A percentile compares a stretch with the other conserved stretches of the same genome.
Conservation (phyloP, 2,888 invertebrate species). For the Nomada goodeniana region DNA sequence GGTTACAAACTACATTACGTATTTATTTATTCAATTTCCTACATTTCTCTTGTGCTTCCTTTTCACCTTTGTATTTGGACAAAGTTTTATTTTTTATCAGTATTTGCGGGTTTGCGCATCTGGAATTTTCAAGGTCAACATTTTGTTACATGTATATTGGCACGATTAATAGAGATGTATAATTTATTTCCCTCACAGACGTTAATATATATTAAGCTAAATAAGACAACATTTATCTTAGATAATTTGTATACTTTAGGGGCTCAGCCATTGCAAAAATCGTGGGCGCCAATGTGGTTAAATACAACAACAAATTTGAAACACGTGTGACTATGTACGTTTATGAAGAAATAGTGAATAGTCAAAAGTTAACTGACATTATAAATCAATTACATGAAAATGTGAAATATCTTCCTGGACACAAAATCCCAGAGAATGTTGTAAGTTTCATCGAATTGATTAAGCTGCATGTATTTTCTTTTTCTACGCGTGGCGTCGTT, state of each 20-base stretch:
- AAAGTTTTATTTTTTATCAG: not conserved
- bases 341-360: conserved; percentile 97
- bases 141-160: not conserved
- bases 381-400: conserved; percentile 99
- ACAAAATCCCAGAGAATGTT: conserved; percentile 96
- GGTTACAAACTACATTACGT: not conserved
- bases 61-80: not conserved
- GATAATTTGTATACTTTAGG: conserved; percentile 85
- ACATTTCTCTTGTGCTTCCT: not conserved
- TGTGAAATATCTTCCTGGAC: conserved; percentile 98
- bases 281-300: conserved; percentile 94
- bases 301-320: conserved; percentile 92
- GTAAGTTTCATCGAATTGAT: conserved; percentile 87
- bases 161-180: not conserved
- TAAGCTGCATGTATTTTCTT: not conserved
- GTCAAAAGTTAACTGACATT: conserved; percentile 97
- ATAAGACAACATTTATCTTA: conserved; percentile 13
- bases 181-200: not conserved
- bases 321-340: conserved; percentile 98
- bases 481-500: not conserved
- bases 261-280: conserved; percentile 99
- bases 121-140: not conserved
- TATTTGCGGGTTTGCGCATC: not conserved
- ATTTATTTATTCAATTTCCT: not conserved
- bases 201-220: not conserved